These are phyloP conservation scores for Alosa sapidissima DNA, from an alignment of 2,797 vertebrate genomes.

Conservation along the genomic window DNA sequence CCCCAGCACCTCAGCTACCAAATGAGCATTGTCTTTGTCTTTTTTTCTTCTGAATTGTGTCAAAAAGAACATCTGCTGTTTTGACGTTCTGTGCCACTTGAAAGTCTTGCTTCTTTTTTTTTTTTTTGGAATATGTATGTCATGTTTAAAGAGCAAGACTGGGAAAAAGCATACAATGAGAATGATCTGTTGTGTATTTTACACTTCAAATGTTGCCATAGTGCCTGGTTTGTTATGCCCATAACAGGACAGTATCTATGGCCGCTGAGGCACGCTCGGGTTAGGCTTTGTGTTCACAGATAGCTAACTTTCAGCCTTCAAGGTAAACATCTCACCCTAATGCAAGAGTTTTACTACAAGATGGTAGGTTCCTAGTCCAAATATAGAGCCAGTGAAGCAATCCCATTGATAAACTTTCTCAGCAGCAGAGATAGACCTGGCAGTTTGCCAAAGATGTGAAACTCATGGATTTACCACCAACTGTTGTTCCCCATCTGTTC, in stretches of 20 bases:
- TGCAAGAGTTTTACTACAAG: slow-evolving; percentile 54
- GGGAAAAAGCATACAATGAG: neutral
- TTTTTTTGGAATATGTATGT: slow-evolving; percentile 60
- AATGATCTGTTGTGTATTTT: slow-evolving; percentile 62
- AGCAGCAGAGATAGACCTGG: neutral
- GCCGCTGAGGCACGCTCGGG: slow-evolving; percentile 44
- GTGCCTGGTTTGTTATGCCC: slow-evolving; percentile 66
- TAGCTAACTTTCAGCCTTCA: slow-evolving; percentile 49
- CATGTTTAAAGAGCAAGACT: slow-evolving; percentile 53
- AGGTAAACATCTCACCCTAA: slow-evolving; percentile 67
- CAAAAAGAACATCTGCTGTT: slow-evolving; percentile 50
- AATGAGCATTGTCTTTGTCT: too few species aligned
- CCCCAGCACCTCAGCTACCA: too few species aligned
- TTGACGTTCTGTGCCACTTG: slow-evolving; percentile 46
- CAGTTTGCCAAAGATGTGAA: neutral
- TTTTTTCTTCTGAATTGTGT: neutral
- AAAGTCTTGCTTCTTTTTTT: slow-evolving; percentile 39
- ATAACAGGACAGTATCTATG: slow-evolving; percentile 69
- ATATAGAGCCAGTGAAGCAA: slow-evolving; percentile 45
- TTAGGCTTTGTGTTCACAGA: slow-evolving; percentile 21
- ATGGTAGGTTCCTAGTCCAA: slow-evolving; percentile 57
- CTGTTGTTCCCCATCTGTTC: neutral
- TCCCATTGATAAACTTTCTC: slow-evolving; percentile 20
- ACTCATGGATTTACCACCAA: neutral
- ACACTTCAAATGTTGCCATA: slow-evolving; percentile 66